A percentile compares a stretch with the other conserved stretches of the same genome.
These are phyloP conservation scores for Caenorhabditis sp. DNA, from an alignment of 2,888 invertebrate genomes.

Conservation along the genomic window DNA sequence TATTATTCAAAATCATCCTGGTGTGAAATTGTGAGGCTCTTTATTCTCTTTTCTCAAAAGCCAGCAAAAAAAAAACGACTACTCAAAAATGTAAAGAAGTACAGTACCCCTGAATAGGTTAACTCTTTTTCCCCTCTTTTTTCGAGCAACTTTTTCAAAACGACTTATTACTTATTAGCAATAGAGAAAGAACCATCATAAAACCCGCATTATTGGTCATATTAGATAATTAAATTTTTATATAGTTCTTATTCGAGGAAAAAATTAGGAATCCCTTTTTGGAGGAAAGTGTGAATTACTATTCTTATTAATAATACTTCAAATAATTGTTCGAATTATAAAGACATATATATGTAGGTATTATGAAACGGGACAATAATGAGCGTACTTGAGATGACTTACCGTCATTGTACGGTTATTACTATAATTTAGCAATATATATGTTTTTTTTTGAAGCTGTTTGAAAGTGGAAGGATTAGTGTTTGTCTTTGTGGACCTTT, in stretches of 20 bases:
- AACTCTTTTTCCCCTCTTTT: not conserved
- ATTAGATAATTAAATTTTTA: too few relatives aligned
- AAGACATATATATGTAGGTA: too few relatives aligned
- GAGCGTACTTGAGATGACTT: not conserved
- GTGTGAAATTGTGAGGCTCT: not conserved
- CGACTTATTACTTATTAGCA: not conserved
- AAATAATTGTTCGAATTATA: not conserved
- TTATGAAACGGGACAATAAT: not conserved
- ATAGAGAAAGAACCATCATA: too few relatives aligned
- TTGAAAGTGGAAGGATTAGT: too few relatives aligned
- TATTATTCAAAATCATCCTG: constrained; percentile 1
- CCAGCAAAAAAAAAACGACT: not conserved
- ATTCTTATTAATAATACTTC: not conserved
- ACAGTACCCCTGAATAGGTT: constrained; percentile 1
- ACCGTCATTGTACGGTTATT: not conserved
- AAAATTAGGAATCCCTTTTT: too few relatives aligned
- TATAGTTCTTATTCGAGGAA: too few relatives aligned
- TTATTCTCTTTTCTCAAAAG: not conserved
- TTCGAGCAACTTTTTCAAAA: not conserved
- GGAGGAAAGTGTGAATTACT: not conserved
- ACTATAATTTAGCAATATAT: too few relatives aligned
- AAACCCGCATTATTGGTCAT: too few relatives aligned
- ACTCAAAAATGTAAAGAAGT: not conserved
- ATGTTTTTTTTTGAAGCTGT: not conserved
- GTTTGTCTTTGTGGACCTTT: too few relatives aligned